Evolutionary conservation across 2,113 vertebrate species (phyloP).

Genomic region (Chionodraco myersi): DNA sequence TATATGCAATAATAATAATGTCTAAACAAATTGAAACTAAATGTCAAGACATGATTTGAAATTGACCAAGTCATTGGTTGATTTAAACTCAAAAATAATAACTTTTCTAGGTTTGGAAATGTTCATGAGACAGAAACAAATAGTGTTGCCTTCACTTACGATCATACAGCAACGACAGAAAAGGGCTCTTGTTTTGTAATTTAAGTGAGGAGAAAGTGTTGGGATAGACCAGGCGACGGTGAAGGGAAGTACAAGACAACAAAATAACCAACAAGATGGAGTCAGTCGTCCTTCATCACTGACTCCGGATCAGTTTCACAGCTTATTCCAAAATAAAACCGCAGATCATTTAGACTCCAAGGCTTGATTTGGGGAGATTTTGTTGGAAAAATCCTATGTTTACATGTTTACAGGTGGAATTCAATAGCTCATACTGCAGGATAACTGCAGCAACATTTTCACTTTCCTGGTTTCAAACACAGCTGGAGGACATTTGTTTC

Average conservation of each 20-base stretch:
- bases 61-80: no score
- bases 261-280: not conserved
- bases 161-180: slow-evolving; percentile 71
- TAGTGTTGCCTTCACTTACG: slow-evolving; percentile 76
- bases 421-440: not conserved
- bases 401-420: not conserved
- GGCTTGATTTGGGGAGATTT: not conserved
- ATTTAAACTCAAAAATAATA: no score
- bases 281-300: slow-evolving; percentile 2
- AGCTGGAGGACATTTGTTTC: not conserved
- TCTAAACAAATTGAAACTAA: no score
- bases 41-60: no score
- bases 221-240: slow-evolving; percentile 5
- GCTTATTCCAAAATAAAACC: not conserved
- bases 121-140: not conserved
- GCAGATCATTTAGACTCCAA: not conserved
- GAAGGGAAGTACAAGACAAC: slow-evolving; percentile 14
- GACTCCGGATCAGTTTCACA: slow-evolving; percentile 43
- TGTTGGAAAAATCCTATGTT: not conserved
- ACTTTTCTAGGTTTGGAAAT: not conserved
- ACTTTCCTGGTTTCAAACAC: slow-evolving; percentile 4
- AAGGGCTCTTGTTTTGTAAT: slow-evolving; percentile 44
- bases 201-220: slow-evolving; percentile 8
- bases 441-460: not conserved
- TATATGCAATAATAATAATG: no score